Evolutionary conservation across 2,888 invertebrate genomes (phyloP), one percentile per base, ranked within the genome.

Genomic region (Siphlonurus alternatus): DNA sequence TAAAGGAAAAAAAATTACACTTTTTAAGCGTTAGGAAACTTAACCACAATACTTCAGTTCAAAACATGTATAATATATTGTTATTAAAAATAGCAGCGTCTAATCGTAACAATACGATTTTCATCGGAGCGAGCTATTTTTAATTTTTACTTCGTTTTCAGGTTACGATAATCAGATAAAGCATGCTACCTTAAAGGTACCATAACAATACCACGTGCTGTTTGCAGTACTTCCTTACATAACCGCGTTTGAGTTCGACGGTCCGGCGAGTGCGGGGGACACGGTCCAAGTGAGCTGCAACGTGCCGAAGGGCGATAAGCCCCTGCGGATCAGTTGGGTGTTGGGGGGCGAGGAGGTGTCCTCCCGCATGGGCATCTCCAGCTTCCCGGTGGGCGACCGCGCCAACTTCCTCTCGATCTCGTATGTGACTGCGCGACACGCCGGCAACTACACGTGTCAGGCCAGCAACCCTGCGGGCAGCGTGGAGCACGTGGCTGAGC

Each of bases 391-490:
- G 66, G 78, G 79, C n/a, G 71, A 72, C 62, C 77, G 78, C 67
- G 76, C 76, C 53, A 79, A 69, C 65, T 68, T 71, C 61, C 65
- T 73, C 61, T 66, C 61, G 73, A 71, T 70, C 69, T 66, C 69
- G 69, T 63, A 65, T 56, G 66, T 66, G 38, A 61, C 67, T 54
- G 66, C 64, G 56, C 59, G 80, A 69, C 83, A 86, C 75, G 81
- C 83, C 71, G 87, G 87, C 73, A 83, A 82, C 75, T 87, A 85
- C 72, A 81, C 79, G 62, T 83, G 78, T 70, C 77, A 75, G 67
- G 82, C 78, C 22, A 74, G 74, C 66, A 83, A 84, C 72, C 73
- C 72, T 66, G 84, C 83, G 53, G 80, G 81, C 67, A 75, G 75
- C 65, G 75, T 77, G 69, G 76, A 76, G 67, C 79, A 79, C 68